Percentiles rank a stretch among this genome's conserved stretches.
Conservation (phyloP, 1,140 invertebrate genomes). For the Zaprionus davidi region DNA sequence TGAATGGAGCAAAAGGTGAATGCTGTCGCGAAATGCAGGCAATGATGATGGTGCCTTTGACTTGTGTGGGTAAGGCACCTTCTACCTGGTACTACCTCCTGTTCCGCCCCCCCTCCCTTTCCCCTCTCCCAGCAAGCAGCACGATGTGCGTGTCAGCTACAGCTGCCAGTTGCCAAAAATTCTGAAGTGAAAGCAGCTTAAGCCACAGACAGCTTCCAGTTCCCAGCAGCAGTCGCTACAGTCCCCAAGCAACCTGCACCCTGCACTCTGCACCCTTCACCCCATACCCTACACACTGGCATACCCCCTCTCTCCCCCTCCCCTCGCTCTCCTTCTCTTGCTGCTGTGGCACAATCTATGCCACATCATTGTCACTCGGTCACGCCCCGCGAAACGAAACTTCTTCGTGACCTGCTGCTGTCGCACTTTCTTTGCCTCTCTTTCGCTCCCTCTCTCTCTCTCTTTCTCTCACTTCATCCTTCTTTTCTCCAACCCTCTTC, state of each 20-base stretch:
- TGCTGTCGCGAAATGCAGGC: not conserved
- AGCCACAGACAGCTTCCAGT: constrained; percentile 21
- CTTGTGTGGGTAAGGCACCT: not conserved
- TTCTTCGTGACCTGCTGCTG: constrained; percentile 27
- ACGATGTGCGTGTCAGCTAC: constrained; percentile 41
- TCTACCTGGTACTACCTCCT: not conserved
- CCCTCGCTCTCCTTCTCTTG: not conserved
- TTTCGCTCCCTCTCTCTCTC: not conserved
- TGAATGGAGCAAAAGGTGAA: not conserved
- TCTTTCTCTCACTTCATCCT: not conserved
- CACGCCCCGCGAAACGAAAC: constrained; percentile 40
- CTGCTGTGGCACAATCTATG: constrained; percentile 42
- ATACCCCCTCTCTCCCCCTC: not conserved
- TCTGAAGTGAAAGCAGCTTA: constrained; percentile 17
- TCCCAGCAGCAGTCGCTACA: not conserved
- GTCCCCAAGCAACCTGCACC: not conserved
- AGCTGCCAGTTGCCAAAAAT: constrained; percentile 38
- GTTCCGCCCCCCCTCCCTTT: not conserved
- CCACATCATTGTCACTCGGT: constrained; percentile 56
- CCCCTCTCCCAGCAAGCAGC: not conserved
- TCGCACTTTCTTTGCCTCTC: not conserved
- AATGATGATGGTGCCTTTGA: not conserved
- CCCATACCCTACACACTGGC: not conserved
- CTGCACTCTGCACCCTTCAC: not conserved
- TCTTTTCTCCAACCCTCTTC: constrained; percentile 8